Evolutionary conservation across 2,113 vertebrate species (phyloP), one percentile per base, ranked within the genome.

Genomic region (Mormyrus lacerda): DNA sequence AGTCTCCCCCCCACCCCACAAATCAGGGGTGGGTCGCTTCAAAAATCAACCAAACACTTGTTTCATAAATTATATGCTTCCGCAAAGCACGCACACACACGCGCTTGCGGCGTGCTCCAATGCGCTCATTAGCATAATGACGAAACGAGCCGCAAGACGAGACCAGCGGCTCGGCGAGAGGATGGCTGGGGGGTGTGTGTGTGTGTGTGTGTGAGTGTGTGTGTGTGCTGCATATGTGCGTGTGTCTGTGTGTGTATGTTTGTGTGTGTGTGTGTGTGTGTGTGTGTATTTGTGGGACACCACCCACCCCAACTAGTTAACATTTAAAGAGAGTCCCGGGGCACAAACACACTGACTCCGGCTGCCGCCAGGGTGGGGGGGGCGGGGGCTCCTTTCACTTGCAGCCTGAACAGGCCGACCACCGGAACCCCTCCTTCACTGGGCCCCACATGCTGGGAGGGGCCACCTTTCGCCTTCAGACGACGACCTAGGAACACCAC

Each of bases 401-500:
- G 51, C 19, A 55, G 51, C 17, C 87, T 55, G 83, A 89, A 88
- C 47, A 87, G 69, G 85, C 90, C 90, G 79, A 89, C 89, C 92
- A 83, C 76, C 91, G 88, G 90, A 93, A 90, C 89, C 42, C 91
- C 90, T 85, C 85, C 91, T 92, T 93, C 92, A 91, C 90, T 92
- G 92, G 88, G 89, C 11, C 90, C 92, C 39, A 45, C 53, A 27
- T 61, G 91, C 88, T 82, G 91, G 88, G 91, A 91, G 92, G 89
- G 47, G 17, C 87, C 91, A 94, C 93, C 92, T 91, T 91, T 93
- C 93, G 94, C 87, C 91, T 95, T 94, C 93, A 85, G 90, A 87
- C 89, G 17, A 89, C 93, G 93, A 95, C 94, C 94, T 93, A 93
- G 90, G 94, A 93, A 94, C 91, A 91, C 39, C 88, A n/a, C 79